Conservation (phyloP, 2,888 invertebrate species). For the Agonopterix alstromeriana region DNA sequence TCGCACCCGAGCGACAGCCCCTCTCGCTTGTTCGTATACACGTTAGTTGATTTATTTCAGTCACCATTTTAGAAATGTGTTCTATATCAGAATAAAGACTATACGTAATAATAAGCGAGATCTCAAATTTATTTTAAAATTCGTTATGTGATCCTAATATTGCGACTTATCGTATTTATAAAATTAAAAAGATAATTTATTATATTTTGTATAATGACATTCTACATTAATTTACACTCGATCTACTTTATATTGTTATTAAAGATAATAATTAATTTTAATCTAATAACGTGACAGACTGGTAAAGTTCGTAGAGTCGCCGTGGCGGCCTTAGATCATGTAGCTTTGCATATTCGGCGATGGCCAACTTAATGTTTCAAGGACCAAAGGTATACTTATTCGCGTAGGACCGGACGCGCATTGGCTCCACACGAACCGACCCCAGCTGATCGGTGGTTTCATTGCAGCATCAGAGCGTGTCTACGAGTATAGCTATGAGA, state of each 20-base stretch:
- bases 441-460: slow-evolving; percentile 54
- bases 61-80: slow-evolving; percentile 70
- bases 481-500: slow-evolving; percentile 53
- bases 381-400: slow-evolving; percentile 76
- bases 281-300: slow-evolving; percentile 77
- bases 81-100: slow-evolving; percentile 75
- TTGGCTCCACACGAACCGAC: slow-evolving; percentile 74
- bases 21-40: slow-evolving; percentile 68
- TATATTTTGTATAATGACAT: slow-evolving; percentile 74
- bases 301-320: slow-evolving; percentile 77
- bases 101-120: slow-evolving; percentile 74
- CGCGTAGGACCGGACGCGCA: slow-evolving; percentile 75
- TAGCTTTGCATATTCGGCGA: slow-evolving; percentile 77
- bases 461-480: slow-evolving; percentile 59
- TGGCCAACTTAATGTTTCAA: slow-evolving; percentile 73
- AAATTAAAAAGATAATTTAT: slow-evolving; percentile 71
- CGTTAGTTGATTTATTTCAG: slow-evolving; percentile 65
- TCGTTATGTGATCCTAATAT: slow-evolving; percentile 71
- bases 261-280: slow-evolving; percentile 76
- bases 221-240: slow-evolving; percentile 74
- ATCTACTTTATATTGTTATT: slow-evolving; percentile 71
- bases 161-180: slow-evolving; percentile 69
- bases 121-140: slow-evolving; percentile 75
- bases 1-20: slow-evolving; percentile 12
- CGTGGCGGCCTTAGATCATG: slow-evolving; percentile 73